A percentile compares a stretch with the other conserved stretches of the same genome.
Conservation (phyloP, 1,140 invertebrate species). For the Drosophila serrata region DNA sequence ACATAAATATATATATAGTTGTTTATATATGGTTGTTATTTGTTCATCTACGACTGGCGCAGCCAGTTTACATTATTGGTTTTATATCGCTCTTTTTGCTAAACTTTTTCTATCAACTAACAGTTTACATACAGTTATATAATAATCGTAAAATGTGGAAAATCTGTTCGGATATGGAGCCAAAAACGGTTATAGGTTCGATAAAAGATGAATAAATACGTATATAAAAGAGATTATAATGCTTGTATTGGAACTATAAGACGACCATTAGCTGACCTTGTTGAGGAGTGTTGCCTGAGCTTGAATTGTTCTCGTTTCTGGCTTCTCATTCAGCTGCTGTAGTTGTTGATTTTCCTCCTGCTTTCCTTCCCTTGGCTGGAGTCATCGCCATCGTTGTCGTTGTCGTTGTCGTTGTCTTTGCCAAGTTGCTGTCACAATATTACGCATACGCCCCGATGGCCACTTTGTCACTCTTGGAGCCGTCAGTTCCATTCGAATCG, state of each 20-base stretch:
- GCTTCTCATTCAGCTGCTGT: slow-evolving; percentile 2
- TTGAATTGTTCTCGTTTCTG: slow-evolving; percentile 14
- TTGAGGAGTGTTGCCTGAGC: slow-evolving; percentile 38
- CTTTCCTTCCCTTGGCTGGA: background rate
- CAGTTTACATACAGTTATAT: slow-evolving; percentile 58
- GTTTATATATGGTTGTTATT: slow-evolving; percentile 23
- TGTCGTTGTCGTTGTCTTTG: slow-evolving; percentile 24
- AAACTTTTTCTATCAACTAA: slow-evolving; percentile 59
- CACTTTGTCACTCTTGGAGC: slow-evolving; percentile 57
- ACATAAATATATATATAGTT: slow-evolving; percentile 51
- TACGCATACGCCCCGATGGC: slow-evolving; percentile 66
- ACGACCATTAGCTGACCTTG: slow-evolving; percentile 82
- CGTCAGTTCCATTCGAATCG: slow-evolving; percentile 43
- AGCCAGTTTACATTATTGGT: slow-evolving; percentile 65
- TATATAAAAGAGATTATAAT: slow-evolving; percentile 60
- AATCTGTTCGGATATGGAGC: slow-evolving; percentile 48
- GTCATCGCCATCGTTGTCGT: background rate
- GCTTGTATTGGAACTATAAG: slow-evolving; percentile 68
- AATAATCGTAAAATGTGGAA: slow-evolving; percentile 63
- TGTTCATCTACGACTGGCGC: slow-evolving; percentile 58
- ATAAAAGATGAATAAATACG: slow-evolving; percentile 45
- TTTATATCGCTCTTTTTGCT: slow-evolving; percentile 51
- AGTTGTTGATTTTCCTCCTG: slow-evolving; percentile 8
- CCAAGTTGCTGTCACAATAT: slow-evolving; percentile 62
- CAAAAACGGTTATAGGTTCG: slow-evolving; percentile 55